These are phyloP conservation scores for Centruroides vittatus DNA, from an alignment of 1,140 invertebrate genomes.

Conservation along the genomic window DNA sequence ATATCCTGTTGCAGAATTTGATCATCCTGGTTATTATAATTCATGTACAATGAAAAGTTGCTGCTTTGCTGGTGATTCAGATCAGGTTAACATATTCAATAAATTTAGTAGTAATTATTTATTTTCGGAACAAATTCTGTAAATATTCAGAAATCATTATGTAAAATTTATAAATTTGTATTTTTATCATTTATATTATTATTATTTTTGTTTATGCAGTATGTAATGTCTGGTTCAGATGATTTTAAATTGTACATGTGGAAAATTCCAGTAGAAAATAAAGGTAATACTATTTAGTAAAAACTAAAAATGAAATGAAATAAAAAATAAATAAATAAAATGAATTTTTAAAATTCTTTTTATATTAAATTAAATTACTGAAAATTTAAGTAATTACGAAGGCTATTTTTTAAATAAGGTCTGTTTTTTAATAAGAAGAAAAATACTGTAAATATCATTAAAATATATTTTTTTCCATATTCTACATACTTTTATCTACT, in stretches of 20 bases:
- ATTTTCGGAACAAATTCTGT: too few species aligned
- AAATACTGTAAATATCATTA: too few species aligned
- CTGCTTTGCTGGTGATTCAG: constrained; percentile 75
- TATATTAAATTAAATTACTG: too few species aligned
- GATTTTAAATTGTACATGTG: constrained; percentile 92
- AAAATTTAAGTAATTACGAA: too few species aligned
- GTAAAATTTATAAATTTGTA: too few species aligned
- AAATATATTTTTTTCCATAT: too few species aligned
- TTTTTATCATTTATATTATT: too few species aligned
- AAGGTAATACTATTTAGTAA: neutral
- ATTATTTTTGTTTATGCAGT: constrained; percentile 34
- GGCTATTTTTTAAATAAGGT: too few species aligned
- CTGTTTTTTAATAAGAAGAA: too few species aligned
- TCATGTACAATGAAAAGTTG: constrained; percentile 96
- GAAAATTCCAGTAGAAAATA: constrained; percentile 53
- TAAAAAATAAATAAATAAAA: neutral
- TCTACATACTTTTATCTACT: too few species aligned
- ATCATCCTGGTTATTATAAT: constrained; percentile 83
- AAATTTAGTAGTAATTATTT: too few species aligned
- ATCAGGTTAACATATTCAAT: constrained; percentile 33
- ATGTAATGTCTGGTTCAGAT: constrained; percentile 79
- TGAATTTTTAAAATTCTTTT: neutral
- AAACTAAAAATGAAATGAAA: neutral
- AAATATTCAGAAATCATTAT: too few species aligned
- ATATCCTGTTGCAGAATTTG: constrained; percentile 63